phyloP scores from a whole-genome alignment of 2,113 vertebrate genomes.

The Passer domesticus region DNA sequence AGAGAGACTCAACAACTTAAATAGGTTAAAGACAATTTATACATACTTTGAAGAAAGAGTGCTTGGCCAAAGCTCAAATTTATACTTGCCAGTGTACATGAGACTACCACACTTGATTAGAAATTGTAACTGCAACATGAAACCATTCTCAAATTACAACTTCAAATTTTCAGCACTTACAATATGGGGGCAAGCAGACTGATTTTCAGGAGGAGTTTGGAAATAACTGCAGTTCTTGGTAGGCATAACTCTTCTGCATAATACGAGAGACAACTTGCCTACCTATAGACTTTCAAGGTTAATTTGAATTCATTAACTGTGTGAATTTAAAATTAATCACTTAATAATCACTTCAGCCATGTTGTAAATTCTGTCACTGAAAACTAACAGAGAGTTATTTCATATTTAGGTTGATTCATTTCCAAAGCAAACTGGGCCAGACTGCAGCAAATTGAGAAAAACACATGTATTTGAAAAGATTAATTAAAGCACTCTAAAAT shows the following conservation, averaged over 20 bases:
- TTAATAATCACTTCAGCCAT: not conserved
- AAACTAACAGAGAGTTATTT: not conserved
- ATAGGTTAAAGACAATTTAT: not conserved
- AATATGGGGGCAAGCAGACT: not conserved
- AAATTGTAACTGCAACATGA: not conserved
- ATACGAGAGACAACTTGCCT: not conserved
- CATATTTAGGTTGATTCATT: not conserved
- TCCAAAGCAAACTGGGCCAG: not conserved
- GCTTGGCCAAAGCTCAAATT: not conserved
- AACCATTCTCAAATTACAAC: not conserved
- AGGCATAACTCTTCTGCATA: not conserved
- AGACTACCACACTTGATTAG: not conserved
- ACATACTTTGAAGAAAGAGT: not conserved
- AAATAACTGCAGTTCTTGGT: not conserved
- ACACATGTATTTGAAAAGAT: not conserved
- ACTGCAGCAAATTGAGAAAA: conserved; percentile 1
- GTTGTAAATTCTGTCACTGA: not conserved
- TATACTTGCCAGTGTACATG: not conserved
- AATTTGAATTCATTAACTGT: not conserved
- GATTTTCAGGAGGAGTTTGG: not conserved
- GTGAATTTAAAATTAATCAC: not conserved
- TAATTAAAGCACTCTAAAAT: not conserved
- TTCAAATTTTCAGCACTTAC: not conserved
- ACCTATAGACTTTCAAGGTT: not conserved
- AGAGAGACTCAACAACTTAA: not conserved